Conservation (phyloP, 2,888 invertebrate species). For the Cerastoderma edule region DNA sequence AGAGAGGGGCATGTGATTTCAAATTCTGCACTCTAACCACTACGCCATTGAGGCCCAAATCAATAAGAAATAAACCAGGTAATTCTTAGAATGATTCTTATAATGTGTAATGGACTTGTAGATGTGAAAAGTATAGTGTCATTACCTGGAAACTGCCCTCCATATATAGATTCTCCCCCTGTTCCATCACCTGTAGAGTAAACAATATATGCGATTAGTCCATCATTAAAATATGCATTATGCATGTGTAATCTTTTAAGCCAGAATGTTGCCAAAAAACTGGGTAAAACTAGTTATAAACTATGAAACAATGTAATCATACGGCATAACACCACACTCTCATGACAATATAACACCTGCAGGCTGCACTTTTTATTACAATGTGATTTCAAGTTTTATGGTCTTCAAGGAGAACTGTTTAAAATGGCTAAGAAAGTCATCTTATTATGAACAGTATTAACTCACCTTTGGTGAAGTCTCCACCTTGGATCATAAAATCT, state of each 20-base stretch:
- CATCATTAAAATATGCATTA: not conserved
- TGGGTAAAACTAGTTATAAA: not conserved
- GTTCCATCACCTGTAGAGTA: conserved; percentile 93
- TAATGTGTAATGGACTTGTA: too few relatives aligned
- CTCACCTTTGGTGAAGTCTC: conserved; percentile 89
- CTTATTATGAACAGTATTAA: too few relatives aligned
- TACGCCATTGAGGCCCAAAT: not conserved
- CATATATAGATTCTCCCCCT: conserved; percentile 99
- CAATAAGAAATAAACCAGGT: not conserved
- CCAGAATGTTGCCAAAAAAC: not conserved
- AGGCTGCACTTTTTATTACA: not conserved
- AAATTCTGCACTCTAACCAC: too few relatives aligned
- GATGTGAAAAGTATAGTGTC: too few relatives aligned
- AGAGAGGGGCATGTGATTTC: too few relatives aligned
- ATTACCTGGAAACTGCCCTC: conserved; percentile 96
- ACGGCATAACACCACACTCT: not conserved
- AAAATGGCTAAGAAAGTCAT: not conserved
- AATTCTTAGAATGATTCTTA: too few relatives aligned
- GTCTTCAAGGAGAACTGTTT: not conserved
- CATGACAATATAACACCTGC: not conserved
- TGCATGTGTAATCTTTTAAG: not conserved
- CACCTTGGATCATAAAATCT: conserved; percentile 93
- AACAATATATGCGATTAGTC: conserved; percentile 74
- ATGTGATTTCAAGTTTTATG: not conserved
- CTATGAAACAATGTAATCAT: not conserved